phyloP scores from a whole-genome alignment of 2,113 vertebrate species.

The Podarcis raffonei region DNA sequence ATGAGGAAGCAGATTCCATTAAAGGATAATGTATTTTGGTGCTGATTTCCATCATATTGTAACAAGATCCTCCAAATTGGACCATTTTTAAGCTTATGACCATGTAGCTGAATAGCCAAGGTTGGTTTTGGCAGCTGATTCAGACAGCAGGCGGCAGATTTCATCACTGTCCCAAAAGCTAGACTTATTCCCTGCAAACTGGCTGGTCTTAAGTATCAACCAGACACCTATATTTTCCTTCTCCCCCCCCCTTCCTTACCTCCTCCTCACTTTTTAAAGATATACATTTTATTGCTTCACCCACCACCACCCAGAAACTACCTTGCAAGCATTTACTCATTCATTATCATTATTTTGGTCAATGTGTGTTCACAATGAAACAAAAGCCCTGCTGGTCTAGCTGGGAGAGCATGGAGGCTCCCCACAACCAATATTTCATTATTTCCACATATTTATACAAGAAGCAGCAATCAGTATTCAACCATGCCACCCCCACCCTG shows the following conservation, averaged over 20 bases:
- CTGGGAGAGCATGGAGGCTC: no score
- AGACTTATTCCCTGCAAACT: not conserved
- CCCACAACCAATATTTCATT: no score
- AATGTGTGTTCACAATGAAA: no score
- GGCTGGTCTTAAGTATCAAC: not conserved
- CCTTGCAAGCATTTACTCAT: no score
- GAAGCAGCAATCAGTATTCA: no score
- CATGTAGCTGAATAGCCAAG: fast-evolving
- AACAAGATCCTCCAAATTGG: not conserved
- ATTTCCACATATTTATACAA: no score
- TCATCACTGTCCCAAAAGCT: fast-evolving
- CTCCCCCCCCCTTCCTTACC: not conserved
- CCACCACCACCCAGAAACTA: no score
- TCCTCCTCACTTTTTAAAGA: not conserved
- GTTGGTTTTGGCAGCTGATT: fast-evolving
- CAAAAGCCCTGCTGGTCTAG: no score
- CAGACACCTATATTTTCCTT: not conserved
- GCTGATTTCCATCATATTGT: no score
- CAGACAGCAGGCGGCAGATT: not conserved
- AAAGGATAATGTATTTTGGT: fast-evolving
- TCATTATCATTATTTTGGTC: no score
- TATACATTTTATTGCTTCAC: no score
- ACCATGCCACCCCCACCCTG: no score
- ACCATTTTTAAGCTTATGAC: not conserved
- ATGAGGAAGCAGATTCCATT: not conserved